phyloP scores from a whole-genome alignment of 2,888 invertebrate genomes.

The Melanostoma scalare region DNA sequence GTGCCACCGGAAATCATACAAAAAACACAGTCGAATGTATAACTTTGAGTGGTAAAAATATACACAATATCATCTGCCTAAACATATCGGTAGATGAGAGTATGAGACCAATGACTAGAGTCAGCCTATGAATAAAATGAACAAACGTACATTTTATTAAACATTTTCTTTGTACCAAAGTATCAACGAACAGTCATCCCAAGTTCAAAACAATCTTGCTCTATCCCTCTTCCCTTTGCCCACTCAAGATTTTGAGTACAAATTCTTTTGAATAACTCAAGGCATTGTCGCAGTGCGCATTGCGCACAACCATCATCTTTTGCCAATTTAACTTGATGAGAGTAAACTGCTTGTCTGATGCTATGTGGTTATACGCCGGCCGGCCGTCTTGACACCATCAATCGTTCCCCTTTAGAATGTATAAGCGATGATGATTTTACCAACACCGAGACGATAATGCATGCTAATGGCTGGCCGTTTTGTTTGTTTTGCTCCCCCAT shows the following conservation, averaged over 20 bases:
- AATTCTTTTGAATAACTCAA: constrained; percentile 13
- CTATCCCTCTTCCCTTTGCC: background rate
- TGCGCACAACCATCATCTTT: constrained; percentile 41
- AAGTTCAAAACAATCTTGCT: no score
- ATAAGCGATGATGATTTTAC: background rate
- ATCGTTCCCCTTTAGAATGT: no score
- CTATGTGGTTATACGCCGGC: background rate
- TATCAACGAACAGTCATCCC: no score
- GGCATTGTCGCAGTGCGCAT: background rate
- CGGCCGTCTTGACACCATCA: background rate
- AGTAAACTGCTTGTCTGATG: constrained; percentile 4
- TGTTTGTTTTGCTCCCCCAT: background rate
- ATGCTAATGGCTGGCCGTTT: constrained; percentile 6
- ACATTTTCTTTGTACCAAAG: no score
- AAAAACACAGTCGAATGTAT: constrained; percentile 7
- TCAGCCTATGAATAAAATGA: no score
- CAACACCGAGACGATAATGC: constrained; percentile 12
- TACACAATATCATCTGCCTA: no score
- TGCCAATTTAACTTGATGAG: constrained; percentile 50
- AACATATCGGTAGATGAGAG: no score
- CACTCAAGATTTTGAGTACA: constrained; percentile 2
- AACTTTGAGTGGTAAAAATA: no score
- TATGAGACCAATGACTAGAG: no score
- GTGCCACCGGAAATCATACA: constrained; percentile 37
- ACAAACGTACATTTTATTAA: no score